Evolutionary conservation across 2,113 vertebrate genomes (phyloP).

Genomic region (Sitta europaea): DNA sequence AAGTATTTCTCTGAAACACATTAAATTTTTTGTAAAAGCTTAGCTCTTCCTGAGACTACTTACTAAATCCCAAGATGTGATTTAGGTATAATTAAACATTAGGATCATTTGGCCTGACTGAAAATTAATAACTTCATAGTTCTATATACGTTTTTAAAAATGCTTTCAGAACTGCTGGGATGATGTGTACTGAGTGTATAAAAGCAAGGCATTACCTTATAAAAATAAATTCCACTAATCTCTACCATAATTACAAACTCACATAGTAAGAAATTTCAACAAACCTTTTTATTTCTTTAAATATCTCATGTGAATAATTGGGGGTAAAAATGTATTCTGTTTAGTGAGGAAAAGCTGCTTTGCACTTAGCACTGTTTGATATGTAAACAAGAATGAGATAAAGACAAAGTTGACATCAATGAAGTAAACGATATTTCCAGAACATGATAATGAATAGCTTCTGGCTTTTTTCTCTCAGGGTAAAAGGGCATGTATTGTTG

Average conservation of each 20-base stretch:
- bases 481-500: neutral
- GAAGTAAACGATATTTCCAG: neutral
- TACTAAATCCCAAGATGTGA: neutral
- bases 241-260: neutral
- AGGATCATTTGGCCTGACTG: neutral
- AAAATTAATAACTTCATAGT: neutral
- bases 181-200: neutral
- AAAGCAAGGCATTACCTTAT: neutral
- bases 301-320: neutral
- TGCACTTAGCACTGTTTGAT: constrained; percentile 23
- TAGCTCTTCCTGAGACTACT: neutral
- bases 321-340: neutral
- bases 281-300: neutral
- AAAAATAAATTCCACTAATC: neutral
- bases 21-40: neutral
- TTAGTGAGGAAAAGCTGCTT: neutral
- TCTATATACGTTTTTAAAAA: neutral
- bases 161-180: neutral
- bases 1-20: neutral
- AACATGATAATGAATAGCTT: neutral
- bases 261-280: neutral
- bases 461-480: neutral
- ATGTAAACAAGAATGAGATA: constrained; percentile 54
- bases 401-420: constrained; percentile 37
- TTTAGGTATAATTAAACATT: neutral